Conservation (phyloP, 2,888 invertebrate genomes). For the Lapara coniferarum region DNA sequence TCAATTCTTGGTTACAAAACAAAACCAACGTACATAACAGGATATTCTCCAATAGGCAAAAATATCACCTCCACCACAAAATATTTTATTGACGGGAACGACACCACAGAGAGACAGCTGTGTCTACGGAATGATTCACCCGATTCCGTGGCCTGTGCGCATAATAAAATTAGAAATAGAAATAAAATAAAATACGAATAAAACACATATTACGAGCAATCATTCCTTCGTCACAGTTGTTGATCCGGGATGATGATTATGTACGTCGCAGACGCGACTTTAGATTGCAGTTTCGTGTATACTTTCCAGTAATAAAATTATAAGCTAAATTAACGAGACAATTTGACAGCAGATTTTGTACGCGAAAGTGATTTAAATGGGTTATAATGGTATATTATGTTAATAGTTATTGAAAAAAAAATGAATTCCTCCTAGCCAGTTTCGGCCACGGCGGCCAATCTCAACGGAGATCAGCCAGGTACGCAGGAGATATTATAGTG, state of each 20-base stretch:
- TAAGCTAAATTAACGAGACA: too few relatives aligned
- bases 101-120: neutral
- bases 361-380: too few relatives aligned
- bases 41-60: neutral
- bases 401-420: too few relatives aligned
- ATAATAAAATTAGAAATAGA: constrained; percentile 50
- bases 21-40: neutral
- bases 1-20: too few relatives aligned
- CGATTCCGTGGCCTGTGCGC: constrained; percentile 19
- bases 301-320: too few relatives aligned
- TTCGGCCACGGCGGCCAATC: too few relatives aligned
- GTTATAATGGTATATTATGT: too few relatives aligned
- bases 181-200: constrained; percentile 46
- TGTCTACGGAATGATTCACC: neutral
- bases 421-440: too few relatives aligned
- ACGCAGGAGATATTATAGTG: too few relatives aligned
- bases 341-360: too few relatives aligned
- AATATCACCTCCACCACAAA: neutral
- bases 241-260: constrained; percentile 41
- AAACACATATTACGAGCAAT: constrained; percentile 48
- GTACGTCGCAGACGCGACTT: neutral
- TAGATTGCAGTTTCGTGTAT: neutral
- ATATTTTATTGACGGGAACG: neutral
- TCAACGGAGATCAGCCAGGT: too few relatives aligned
- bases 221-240: constrained; percentile 53